phyloP scores from a whole-genome alignment of 2,113 vertebrate species.

The Scomber japonicus region DNA sequence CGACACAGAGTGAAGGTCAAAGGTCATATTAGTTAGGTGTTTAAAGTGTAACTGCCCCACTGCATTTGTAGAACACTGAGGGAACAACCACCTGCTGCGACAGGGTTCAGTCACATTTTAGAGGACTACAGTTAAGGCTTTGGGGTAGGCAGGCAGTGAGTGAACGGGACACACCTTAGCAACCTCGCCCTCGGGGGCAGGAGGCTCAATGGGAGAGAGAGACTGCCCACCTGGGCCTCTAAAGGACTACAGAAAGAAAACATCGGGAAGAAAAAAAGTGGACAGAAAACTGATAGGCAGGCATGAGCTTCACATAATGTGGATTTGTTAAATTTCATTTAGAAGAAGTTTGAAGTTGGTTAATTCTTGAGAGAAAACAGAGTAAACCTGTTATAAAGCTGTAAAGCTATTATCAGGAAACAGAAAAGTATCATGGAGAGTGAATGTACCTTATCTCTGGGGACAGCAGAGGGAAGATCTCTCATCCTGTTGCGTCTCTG shows the following conservation, averaged over 20 bases:
- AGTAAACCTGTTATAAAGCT: neutral
- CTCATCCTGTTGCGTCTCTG: constrained; percentile 95
- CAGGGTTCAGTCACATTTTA: neutral
- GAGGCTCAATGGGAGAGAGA: constrained; percentile 89
- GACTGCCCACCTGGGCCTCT: constrained; percentile 91
- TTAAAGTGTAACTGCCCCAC: neutral
- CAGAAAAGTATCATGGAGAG: neutral
- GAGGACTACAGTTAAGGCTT: neutral
- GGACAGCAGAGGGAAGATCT: constrained; percentile 89
- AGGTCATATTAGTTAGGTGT: neutral
- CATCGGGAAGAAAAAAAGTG: constrained; percentile 52
- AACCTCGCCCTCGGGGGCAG: constrained; percentile 89
- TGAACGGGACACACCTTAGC: constrained; percentile 89
- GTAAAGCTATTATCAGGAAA: neutral
- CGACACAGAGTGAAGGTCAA: neutral
- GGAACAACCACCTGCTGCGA: neutral
- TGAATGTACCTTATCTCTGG: constrained; percentile 93
- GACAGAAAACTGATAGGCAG: constrained; percentile 30
- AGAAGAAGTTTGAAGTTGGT: neutral
- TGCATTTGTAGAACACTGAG: neutral
- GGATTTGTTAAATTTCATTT: neutral
- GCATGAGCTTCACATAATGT: constrained; percentile 7
- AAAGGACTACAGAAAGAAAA: constrained; percentile 87
- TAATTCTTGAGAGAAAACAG: neutral
- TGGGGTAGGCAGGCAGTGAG: constrained; percentile 72